Evolutionary conservation across 2,113 vertebrate genomes (phyloP).

Genomic region (Kryptolebias marmoratus): DNA sequence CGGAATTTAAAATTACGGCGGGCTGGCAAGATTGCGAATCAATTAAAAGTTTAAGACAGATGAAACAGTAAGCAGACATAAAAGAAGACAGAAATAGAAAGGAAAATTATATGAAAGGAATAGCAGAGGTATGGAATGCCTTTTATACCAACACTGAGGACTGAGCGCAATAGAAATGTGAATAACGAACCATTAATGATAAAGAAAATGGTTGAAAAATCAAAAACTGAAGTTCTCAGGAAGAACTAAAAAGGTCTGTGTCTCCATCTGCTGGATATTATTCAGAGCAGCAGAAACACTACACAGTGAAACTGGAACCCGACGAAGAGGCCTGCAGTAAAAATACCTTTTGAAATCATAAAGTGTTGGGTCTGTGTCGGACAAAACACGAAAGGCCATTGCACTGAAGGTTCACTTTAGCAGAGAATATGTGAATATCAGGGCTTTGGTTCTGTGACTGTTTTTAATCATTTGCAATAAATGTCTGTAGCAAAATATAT

Average conservation of each 20-base stretch:
- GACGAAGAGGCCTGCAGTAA: background rate
- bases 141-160: background rate
- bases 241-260: conserved; percentile 43
- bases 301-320: background rate
- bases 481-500: too few species aligned
- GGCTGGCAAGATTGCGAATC: background rate
- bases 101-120: background rate
- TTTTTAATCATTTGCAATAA: too few species aligned
- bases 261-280: conserved; percentile 63
- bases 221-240: background rate
- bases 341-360: conserved; percentile 10
- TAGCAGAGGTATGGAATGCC: background rate
- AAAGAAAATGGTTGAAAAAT: background rate
- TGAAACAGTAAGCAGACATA: conserved; percentile 12
- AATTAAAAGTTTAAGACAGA: conserved; percentile 14
- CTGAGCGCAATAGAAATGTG: background rate
- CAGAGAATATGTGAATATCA: background rate
- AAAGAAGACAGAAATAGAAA: background rate
- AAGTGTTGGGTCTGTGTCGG: background rate
- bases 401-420: background rate
- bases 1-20: conserved; percentile 3
- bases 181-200: background rate
- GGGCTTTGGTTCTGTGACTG: too few species aligned
- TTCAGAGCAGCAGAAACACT: conserved; percentile 20
- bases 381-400: background rate